Percentiles rank a stretch among this genome's conserved stretches.
Evolutionary conservation across 2,113 vertebrate genomes (phyloP).

Genomic region (Bucco capensis): DNA sequence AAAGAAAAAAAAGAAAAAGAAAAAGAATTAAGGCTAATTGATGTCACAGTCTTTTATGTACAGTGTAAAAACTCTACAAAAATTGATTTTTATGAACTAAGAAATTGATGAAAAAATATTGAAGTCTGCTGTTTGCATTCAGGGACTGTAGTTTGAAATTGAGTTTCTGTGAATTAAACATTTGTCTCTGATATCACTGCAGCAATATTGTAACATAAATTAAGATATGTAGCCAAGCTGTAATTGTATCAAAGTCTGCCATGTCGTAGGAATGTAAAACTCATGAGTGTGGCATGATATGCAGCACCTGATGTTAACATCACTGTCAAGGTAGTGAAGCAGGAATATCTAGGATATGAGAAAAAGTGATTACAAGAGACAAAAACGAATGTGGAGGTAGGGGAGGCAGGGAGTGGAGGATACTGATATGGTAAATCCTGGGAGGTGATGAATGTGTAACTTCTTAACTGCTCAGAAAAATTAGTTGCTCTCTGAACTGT

Average conservation of each 20-base stretch:
- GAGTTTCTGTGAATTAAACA: conserved; percentile 52
- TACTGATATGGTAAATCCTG: neutral
- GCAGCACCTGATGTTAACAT: neutral
- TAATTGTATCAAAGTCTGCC: conserved; percentile 61
- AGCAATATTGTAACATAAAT: conserved; percentile 57
- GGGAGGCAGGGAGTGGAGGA: neutral
- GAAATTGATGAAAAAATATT: conserved; percentile 61
- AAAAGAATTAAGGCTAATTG: conserved; percentile 89
- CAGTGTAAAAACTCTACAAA: conserved; percentile 72
- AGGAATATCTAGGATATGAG: neutral
- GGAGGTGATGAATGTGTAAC: neutral
- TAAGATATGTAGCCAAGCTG: conserved; percentile 11
- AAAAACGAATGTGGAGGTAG: neutral
- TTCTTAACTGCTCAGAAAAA: neutral
- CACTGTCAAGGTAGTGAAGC: neutral
- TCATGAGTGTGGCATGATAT: conserved; percentile 14
- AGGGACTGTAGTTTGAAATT: conserved; percentile 16
- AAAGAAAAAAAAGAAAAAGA: conserved; percentile 72
- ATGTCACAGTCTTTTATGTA: conserved; percentile 91
- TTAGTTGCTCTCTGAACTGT: neutral
- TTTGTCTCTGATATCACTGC: conserved; percentile 44
- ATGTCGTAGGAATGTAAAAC: conserved; percentile 11
- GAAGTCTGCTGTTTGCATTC: conserved; percentile 42
- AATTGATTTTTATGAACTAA: conserved; percentile 81
- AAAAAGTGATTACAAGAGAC: neutral